Evolutionary conservation across 1,140 invertebrate genomes (phyloP).

Genomic region (Penaeus japonicus): DNA sequence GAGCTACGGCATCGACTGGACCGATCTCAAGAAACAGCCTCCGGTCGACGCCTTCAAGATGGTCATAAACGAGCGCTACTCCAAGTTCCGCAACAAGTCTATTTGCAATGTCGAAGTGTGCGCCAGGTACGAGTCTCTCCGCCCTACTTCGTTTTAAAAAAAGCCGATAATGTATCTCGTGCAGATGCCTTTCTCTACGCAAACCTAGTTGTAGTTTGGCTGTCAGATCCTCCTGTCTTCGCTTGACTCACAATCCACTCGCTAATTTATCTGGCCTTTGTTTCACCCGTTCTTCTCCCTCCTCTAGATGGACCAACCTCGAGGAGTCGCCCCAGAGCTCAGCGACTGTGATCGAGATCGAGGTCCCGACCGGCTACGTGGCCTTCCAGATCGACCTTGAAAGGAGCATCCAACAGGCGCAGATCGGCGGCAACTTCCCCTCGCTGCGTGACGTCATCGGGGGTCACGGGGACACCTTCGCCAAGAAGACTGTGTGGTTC

Average conservation of each 20-base stretch:
- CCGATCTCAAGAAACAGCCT: slow-evolving; percentile 66
- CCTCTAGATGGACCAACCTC: slow-evolving; percentile 76
- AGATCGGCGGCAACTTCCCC: slow-evolving; percentile 62
- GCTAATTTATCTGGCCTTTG: neutral
- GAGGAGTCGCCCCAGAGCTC: slow-evolving; percentile 75
- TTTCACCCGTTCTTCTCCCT: neutral
- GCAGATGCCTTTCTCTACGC: no score
- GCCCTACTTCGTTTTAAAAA: no score
- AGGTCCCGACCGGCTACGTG: slow-evolving; percentile 71
- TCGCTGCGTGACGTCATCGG: slow-evolving; percentile 62
- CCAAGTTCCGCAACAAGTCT: slow-evolving; percentile 69
- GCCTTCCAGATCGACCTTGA: slow-evolving; percentile 71
- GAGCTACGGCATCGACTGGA: slow-evolving; percentile 70
- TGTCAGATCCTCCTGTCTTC: neutral
- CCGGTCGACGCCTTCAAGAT: slow-evolving; percentile 67
- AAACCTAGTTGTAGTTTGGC: no score
- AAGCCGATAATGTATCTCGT: no score
- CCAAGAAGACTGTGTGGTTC: slow-evolving; percentile 65
- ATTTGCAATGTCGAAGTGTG: slow-evolving; percentile 66
- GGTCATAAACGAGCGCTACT: slow-evolving; percentile 64
- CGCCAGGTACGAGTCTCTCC: slow-evolving; percentile 63
- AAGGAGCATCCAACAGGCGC: slow-evolving; percentile 76
- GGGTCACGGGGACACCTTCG: slow-evolving; percentile 53
- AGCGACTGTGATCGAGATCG: slow-evolving; percentile 69
- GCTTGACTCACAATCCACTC: neutral